These are phyloP conservation scores for Carterocephalus palaemon DNA, from an alignment of 2,888 invertebrate genomes.

Conservation along the genomic window DNA sequence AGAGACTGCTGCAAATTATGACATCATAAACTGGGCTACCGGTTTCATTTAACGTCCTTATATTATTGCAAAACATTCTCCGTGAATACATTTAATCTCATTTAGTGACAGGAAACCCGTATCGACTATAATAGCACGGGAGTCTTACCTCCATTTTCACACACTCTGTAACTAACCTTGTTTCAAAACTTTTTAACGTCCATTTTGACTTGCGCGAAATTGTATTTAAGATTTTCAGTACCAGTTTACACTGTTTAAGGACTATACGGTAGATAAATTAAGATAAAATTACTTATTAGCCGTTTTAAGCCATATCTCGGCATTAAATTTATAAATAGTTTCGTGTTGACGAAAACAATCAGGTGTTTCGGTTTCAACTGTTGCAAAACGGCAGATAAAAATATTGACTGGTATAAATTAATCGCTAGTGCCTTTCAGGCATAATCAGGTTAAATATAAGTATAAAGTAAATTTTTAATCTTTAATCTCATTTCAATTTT, in stretches of 20 bases:
- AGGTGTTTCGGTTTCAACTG: slow-evolving; percentile 9
- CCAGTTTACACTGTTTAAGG: slow-evolving; percentile 27
- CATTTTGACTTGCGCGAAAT: background rate
- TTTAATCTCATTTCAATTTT: no score
- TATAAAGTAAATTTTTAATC: no score
- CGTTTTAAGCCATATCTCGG: slow-evolving; percentile 37
- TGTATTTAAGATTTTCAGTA: background rate
- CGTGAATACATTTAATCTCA: slow-evolving; percentile 59
- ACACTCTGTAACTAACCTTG: slow-evolving; percentile 1
- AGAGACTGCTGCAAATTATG: slow-evolving; percentile 30
- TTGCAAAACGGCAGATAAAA: slow-evolving; percentile 4
- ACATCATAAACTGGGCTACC: slow-evolving; percentile 33
- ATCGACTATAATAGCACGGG: slow-evolving; percentile 47
- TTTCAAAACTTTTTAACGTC: background rate
- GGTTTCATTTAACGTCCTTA: slow-evolving; percentile 56
- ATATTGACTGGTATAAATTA: no score
- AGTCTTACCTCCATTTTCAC: slow-evolving; percentile 30
- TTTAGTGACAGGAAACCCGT: slow-evolving; percentile 68
- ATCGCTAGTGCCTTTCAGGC: no score
- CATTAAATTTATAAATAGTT: slow-evolving; percentile 20
- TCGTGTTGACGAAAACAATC: slow-evolving; percentile 5
- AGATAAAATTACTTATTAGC: slow-evolving; percentile 40
- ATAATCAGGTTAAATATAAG: no score
- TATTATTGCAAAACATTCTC: slow-evolving; percentile 57
- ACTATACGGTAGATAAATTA: slow-evolving; percentile 36